A percentile compares a stretch with the other conserved stretches of the same genome.
Evolutionary conservation across 2,888 invertebrate genomes (phyloP).

Genomic region (Pyrocoelia pectoralis): DNA sequence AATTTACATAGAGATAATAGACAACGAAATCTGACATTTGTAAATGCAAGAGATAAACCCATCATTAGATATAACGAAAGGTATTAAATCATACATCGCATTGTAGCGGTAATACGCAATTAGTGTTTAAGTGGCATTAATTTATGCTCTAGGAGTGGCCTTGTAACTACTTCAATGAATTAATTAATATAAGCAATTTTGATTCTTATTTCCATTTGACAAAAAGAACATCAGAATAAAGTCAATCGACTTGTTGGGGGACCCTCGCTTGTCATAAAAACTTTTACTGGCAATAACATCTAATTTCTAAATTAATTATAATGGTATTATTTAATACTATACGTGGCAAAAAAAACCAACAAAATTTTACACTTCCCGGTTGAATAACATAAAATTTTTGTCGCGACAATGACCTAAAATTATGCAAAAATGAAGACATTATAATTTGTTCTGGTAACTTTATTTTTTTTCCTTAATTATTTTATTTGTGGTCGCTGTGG

Average conservation of each 20-base stretch:
- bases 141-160: constrained; percentile 34
- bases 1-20: no score
- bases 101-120: constrained; percentile 34
- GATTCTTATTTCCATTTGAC: constrained; percentile 13
- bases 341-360: not conserved
- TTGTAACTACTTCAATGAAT: constrained; percentile 34
- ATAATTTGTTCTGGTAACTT: no score
- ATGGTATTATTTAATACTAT: not conserved
- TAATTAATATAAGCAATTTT: constrained; percentile 27
- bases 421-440: not conserved
- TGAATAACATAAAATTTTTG: not conserved
- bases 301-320: constrained; percentile 29
- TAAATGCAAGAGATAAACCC: not conserved
- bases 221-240: constrained; percentile 7
- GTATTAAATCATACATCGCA: constrained; percentile 25
- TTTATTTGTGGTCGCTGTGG: no score
- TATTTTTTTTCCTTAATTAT: no score
- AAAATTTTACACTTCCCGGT: constrained; percentile 2
- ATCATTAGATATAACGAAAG: constrained; percentile 12
- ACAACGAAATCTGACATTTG: not conserved
- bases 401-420: constrained; percentile 1
- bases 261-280: constrained; percentile 22
- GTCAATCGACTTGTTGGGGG: constrained; percentile 20
- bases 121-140: constrained; percentile 36
- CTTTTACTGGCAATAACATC: constrained; percentile 28